These are phyloP conservation scores for Trachymyrmex septentrionalis DNA, from an alignment of 1,140 invertebrate species.

Conservation along the genomic window DNA sequence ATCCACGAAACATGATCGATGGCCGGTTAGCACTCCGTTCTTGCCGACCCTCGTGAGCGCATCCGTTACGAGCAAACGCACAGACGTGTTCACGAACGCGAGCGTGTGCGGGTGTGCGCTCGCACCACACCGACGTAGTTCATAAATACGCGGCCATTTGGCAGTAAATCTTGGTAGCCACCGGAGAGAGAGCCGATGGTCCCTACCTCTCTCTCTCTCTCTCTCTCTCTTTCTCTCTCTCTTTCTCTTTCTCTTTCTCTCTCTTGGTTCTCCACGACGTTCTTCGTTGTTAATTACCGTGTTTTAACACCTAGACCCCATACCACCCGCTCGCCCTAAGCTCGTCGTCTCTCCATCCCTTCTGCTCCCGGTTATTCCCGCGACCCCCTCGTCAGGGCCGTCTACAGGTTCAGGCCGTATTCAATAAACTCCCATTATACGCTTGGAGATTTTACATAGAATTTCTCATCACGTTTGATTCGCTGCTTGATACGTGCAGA, in stretches of 20 bases:
- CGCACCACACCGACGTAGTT: conserved; percentile 79
- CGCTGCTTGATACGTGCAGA: neutral
- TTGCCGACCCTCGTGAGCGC: conserved; percentile 73
- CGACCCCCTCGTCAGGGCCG: conserved; percentile 47
- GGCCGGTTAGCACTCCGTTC: conserved; percentile 82
- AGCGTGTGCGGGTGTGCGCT: conserved; percentile 74
- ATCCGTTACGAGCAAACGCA: conserved; percentile 28
- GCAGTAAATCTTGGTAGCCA: conserved; percentile 86
- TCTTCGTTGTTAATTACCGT: conserved; percentile 86
- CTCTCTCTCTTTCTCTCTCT: conserved; percentile 27
- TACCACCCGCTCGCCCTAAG: conserved; percentile 68
- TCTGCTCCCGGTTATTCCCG: conserved; percentile 42
- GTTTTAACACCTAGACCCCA: conserved; percentile 86
- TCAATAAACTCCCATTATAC: neutral
- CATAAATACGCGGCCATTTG: conserved; percentile 85
- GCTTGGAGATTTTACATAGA: neutral
- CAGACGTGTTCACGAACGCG: conserved; percentile 42
- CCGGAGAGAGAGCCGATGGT: conserved; percentile 80
- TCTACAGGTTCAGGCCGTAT: conserved; percentile 55
- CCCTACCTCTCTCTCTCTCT: conserved; percentile 67
- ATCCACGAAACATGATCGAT: conserved; percentile 85
- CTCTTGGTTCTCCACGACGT: conserved; percentile 72
- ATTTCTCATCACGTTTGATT: neutral
- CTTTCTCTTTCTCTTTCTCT: conserved; percentile 47
- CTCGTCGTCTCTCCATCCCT: conserved; percentile 51